Evolutionary conservation across 1,140 invertebrate genomes (phyloP).

Genomic region (Plodia interpunctella): DNA sequence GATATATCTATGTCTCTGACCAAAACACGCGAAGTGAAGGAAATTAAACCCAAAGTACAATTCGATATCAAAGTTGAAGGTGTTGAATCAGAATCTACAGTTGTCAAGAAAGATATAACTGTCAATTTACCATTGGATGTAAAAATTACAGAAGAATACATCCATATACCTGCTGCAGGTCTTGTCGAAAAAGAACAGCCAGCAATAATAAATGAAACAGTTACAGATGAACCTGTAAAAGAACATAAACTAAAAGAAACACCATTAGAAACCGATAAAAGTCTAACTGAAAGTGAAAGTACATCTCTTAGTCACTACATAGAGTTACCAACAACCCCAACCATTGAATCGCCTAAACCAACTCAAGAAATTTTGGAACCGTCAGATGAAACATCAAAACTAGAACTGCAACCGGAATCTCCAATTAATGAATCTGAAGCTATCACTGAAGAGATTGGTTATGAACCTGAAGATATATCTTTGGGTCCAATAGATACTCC

Average conservation of each 20-base stretch:
- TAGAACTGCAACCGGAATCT: slow-evolving; percentile 23
- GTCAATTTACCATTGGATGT: slow-evolving; percentile 45
- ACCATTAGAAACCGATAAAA: slow-evolving; percentile 31
- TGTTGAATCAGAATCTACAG: slow-evolving; percentile 28
- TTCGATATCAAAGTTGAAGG: slow-evolving; percentile 51
- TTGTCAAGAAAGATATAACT: slow-evolving; percentile 57
- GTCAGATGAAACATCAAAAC: slow-evolving; percentile 16
- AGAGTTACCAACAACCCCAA: slow-evolving; percentile 49
- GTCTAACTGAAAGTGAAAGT: slow-evolving; percentile 51
- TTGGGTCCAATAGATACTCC: slow-evolving; percentile 39
- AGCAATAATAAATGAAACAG: slow-evolving; percentile 27
- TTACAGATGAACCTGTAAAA: slow-evolving; percentile 30
- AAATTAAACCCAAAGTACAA: slow-evolving; percentile 43
- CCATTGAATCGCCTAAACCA: slow-evolving; percentile 55
- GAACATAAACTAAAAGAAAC: slow-evolving; percentile 38
- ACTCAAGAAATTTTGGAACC: slow-evolving; percentile 36
- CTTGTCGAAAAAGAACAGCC: slow-evolving; percentile 23
- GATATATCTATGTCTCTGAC: slow-evolving; percentile 54
- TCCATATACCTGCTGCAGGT: slow-evolving; percentile 14
- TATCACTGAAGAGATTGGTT: slow-evolving; percentile 55
- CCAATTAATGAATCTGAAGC: slow-evolving; percentile 48
- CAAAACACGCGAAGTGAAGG: slow-evolving; percentile 37
- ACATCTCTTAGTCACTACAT: slow-evolving; percentile 64
- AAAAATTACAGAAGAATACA: slow-evolving; percentile 40
- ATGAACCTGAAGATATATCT: slow-evolving; percentile 67